A percentile compares a stretch with the other conserved stretches of the same genome.
Conservation (phyloP, 2,113 vertebrate species). For the Scomber japonicus region DNA sequence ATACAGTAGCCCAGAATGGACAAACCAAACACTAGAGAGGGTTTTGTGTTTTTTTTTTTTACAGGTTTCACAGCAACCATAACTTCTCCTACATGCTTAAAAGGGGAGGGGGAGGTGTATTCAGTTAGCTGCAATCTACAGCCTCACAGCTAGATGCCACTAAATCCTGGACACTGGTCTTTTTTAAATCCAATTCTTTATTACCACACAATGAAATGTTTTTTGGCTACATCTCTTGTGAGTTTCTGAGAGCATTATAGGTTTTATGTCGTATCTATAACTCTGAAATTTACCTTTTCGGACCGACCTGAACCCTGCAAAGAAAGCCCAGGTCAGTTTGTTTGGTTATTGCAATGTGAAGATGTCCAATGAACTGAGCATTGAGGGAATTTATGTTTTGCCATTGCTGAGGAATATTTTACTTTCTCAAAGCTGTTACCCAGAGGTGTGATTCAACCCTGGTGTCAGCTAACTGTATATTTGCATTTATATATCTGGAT, state of each 20-base stretch:
- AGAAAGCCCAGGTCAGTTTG: conserved; percentile 38
- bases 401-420: conserved; percentile 50
- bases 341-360: conserved; percentile 29
- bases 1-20: too few relatives aligned
- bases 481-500: conserved; percentile 77
- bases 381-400: conserved; percentile 33
- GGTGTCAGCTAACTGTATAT: conserved; percentile 68
- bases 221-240: neutral
- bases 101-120: too few relatives aligned
- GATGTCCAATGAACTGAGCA: conserved; percentile 10
- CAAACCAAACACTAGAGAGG: too few relatives aligned
- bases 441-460: conserved; percentile 61
- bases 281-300: neutral
- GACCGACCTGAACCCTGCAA: too few relatives aligned
- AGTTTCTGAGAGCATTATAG: conserved; percentile 8
- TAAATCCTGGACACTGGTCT: too few relatives aligned
- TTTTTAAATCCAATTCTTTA: neutral
- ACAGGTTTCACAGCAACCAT: too few relatives aligned
- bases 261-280: conserved; percentile 21
- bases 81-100: too few relatives aligned
- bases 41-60: too few relatives aligned
- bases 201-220: neutral
- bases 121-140: too few relatives aligned
- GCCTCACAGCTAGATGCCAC: too few relatives aligned
- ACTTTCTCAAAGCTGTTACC: conserved; percentile 56